Evolutionary conservation across 2,888 invertebrate species (phyloP), one percentile per base, ranked within the genome.

Genomic region (Athalia circularis): DNA sequence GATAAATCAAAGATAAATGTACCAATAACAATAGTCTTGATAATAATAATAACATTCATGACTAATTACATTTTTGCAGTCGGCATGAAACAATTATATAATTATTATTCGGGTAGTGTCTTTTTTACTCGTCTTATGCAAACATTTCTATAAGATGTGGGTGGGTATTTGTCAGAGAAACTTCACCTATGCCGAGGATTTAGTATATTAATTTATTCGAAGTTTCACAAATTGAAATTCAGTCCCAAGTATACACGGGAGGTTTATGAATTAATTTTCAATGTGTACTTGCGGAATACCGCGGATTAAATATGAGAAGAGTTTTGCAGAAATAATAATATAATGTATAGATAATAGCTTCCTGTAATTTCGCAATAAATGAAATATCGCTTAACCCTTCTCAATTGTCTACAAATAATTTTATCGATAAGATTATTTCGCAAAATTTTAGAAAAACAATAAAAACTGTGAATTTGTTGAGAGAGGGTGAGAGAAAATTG

Each of bases 151-250:
- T 29, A 29, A 29, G 29, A 29, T 29, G 29, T 29, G 6, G 29
- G 11, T 9, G 15, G 13, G 47, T 67, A 9, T 67, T 7, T 6
- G 13, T 67, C 9, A 6, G 13, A 67, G 48, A 50, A 29, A 67
- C 7, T 52, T 5, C 29, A 54, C n/a, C 54, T n/a, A 7, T 7
- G 9, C 13, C 8, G 15, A 13, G 50, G 4, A 67, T 67, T 50
- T 11, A 9, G 47, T 50, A 5, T 11, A 67, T 50, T 50, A 8
- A 67, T 67, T 67, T 67, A 13, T 15, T 15, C 15, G 9, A 67
- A 67, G 50, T 67, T 67, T 67, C 29, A 67, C 48, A 67, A 48
- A 67, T 67, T 67, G 47, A 15, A 13, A 67, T 67, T 50, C 13
- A 15, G 67, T 50, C 67, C 50, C 67, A 13, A 67, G 67, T 50